These are phyloP conservation scores for Rambutsinella grinnellia DNA, from an alignment of 2,888 invertebrate species.

Conservation along the genomic window DNA sequence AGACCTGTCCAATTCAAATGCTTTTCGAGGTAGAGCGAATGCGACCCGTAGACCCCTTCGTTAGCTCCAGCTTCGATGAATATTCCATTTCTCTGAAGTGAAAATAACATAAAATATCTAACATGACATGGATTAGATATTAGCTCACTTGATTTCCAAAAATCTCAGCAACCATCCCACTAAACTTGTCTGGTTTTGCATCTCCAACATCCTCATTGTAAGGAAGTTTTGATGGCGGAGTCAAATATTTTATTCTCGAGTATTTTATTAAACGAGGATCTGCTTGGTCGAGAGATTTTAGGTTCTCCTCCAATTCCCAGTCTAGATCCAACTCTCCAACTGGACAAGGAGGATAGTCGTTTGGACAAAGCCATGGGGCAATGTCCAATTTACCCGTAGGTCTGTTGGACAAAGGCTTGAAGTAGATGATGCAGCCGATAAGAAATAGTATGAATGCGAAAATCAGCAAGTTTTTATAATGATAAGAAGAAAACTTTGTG, in stretches of 20 bases:
- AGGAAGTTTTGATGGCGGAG: constrained; percentile 25
- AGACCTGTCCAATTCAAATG: constrained; percentile 37
- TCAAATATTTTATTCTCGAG: constrained; percentile 20
- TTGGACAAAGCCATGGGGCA: too few species aligned
- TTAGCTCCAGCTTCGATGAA: too few species aligned
- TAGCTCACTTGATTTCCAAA: constrained; percentile 23
- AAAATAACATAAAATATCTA: too few species aligned
- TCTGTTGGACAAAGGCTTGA: too few species aligned
- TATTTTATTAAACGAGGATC: constrained; percentile 30
- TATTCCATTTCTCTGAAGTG: constrained; percentile 19
- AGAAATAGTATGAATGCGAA: too few species aligned
- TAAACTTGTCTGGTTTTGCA: neutral
- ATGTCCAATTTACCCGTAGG: too few species aligned
- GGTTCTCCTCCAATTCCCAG: constrained; percentile 36
- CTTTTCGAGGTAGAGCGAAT: constrained; percentile 30
- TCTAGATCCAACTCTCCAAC: too few species aligned
- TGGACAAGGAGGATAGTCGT: too few species aligned
- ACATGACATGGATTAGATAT: too few species aligned
- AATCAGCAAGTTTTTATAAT: too few species aligned
- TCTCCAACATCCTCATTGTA: constrained; percentile 25
- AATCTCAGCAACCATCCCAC: constrained; percentile 14
- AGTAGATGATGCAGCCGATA: too few species aligned
- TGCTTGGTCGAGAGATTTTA: constrained; percentile 13
- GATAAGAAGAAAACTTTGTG: too few species aligned
- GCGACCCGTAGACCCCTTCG: constrained; percentile 23